phyloP scores from a whole-genome alignment of 1,140 invertebrate genomes.

The Muscidifurax raptorellus region DNA sequence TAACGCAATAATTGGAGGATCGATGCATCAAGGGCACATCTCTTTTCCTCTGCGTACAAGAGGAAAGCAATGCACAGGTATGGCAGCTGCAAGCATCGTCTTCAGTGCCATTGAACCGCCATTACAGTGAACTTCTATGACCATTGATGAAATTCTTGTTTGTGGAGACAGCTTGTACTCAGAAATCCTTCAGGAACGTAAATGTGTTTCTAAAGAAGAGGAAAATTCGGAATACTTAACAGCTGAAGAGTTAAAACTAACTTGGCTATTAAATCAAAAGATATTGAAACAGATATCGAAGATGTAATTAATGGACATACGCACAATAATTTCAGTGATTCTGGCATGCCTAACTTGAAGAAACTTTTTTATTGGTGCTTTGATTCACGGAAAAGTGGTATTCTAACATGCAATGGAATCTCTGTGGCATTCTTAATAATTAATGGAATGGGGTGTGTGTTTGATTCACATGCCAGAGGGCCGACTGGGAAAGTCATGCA shows the following conservation, averaged over 20 bases:
- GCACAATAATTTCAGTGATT: no score
- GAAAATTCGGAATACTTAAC: neutral
- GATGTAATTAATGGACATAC: no score
- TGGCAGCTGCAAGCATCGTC: neutral
- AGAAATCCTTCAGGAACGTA: no score
- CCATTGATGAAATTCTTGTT: neutral
- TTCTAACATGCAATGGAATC: no score
- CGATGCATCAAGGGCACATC: neutral
- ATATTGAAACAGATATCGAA: neutral
- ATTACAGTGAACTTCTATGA: neutral
- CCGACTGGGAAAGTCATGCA: no score
- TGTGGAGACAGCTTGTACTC: neutral
- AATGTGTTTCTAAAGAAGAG: neutral
- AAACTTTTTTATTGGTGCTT: no score
- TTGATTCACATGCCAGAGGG: no score
- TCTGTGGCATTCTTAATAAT: no score
- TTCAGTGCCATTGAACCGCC: neutral
- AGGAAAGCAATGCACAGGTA: neutral
- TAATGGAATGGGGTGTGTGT: no score
- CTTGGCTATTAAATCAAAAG: neutral
- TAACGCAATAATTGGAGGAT: neutral
- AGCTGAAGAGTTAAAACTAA: neutral
- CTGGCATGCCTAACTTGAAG: no score
- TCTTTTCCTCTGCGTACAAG: neutral
- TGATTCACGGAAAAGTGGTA: no score